A percentile compares a stretch with the other conserved stretches of the same genome.
Conservation (phyloP, 2,888 invertebrate genomes). For the Biston stratarius region DNA sequence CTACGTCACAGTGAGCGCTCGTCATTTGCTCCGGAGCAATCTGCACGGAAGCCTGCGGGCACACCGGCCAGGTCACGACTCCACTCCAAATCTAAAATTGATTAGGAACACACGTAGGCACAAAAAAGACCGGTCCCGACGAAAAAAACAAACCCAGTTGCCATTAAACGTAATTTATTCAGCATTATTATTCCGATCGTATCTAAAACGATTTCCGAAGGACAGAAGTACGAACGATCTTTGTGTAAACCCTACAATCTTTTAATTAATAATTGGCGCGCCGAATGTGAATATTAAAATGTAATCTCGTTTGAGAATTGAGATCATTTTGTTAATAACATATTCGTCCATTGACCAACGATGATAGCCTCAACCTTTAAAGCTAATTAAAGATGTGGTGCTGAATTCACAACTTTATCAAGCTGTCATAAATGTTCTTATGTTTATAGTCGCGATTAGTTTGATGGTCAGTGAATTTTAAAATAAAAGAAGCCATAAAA, state of each 20-base stretch:
- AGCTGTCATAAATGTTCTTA: slow-evolving; percentile 27
- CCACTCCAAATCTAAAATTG: slow-evolving; percentile 80
- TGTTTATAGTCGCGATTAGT: slow-evolving; percentile 26
- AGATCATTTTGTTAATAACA: slow-evolving; percentile 29
- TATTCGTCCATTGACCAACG: slow-evolving; percentile 32
- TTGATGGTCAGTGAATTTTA: slow-evolving; percentile 27
- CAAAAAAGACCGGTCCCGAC: slow-evolving; percentile 56
- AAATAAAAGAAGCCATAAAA: slow-evolving; percentile 26
- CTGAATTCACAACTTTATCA: slow-evolving; percentile 31
- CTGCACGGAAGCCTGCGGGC: slow-evolving; percentile 69
- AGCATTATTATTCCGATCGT: slow-evolving; percentile 63
- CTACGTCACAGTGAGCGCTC: slow-evolving; percentile 33
- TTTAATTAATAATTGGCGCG: slow-evolving; percentile 59
- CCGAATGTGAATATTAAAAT: slow-evolving; percentile 49
- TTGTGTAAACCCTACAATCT: slow-evolving; percentile 32
- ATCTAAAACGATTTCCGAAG: slow-evolving; percentile 62
- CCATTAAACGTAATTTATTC: slow-evolving; percentile 79
- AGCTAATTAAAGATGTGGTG: slow-evolving; percentile 37
- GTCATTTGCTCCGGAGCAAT: slow-evolving; percentile 41
- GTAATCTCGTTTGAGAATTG: slow-evolving; percentile 43
- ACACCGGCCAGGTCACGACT: slow-evolving; percentile 75
- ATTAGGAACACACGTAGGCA: slow-evolving; percentile 64
- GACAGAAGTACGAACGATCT: slow-evolving; percentile 48
- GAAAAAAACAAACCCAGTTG: slow-evolving; percentile 68
- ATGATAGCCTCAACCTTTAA: slow-evolving; percentile 42